Evolutionary conservation across 1,140 invertebrate genomes (phyloP), one percentile per base, ranked within the genome.

Genomic region (Sycophila sp.): DNA sequence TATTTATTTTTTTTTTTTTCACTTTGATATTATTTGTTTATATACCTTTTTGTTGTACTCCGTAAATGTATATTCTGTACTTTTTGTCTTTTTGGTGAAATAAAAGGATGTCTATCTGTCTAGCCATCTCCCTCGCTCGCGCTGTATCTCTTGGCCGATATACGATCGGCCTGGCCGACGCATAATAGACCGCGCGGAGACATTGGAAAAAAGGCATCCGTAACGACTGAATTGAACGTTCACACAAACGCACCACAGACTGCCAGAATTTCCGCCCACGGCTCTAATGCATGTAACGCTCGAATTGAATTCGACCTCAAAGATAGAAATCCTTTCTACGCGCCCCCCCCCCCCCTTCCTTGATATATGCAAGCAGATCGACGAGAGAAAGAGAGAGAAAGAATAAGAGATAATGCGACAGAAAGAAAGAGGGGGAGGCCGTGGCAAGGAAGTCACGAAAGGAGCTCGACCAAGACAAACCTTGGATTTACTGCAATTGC

Each of bases 401-500:
- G 15, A 26, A 66, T 24, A 26, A n/a, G n/a, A 53, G 49, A 62
- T 38, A 38, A 53, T 38, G 32, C 17, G 4, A 30, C 15, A 38
- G 56, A 47, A 28, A 49, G 17, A 32, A 40, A 45, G 40, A 45
- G 40, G 13, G 59, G 28, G 19, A 55, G 15, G 4, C 5, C 15
- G 32, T 22, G 15, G 22, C 17, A 38, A 32, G 24, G 45, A 70
- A 62, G 69, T 71, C 69, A 64, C 69, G 60, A 71, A 58, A 71
- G 51, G 53, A 59, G 60, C 38, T 55, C 68, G 36, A 6, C 58
- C 58, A 53, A 55, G 58, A 68, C 64, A 68, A 63, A 68, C 49
- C 63, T 72, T 62, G 45, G 38, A 68, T 72, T 72, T 72, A 72
- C 71, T 68, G 71, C 65, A 72, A 68, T 72, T 72, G 71, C 70